Evolutionary conservation across 2,113 vertebrate species (phyloP).

Genomic region (Strigops habroptila): DNA sequence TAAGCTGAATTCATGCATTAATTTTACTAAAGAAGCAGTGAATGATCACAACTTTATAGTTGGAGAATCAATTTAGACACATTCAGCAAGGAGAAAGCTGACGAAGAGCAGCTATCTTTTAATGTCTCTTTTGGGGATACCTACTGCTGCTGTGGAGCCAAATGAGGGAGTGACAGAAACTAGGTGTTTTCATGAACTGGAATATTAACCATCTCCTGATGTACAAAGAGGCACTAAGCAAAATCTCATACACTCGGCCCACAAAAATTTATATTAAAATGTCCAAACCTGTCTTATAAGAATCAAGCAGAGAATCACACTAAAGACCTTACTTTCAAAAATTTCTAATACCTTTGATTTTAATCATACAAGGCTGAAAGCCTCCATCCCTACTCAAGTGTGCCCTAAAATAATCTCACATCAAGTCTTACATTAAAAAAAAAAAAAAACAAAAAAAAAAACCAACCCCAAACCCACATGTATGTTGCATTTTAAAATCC

Average conservation of each 20-base stretch:
- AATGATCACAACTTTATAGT: background rate
- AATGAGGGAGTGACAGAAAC: accelerated
- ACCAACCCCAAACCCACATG: accelerated
- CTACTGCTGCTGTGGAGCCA: background rate
- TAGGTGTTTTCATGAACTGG: background rate
- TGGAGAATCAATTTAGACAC: background rate
- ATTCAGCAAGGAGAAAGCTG: background rate
- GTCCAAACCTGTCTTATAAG: background rate
- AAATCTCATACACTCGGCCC: background rate
- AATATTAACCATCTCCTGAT: background rate
- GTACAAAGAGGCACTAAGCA: background rate
- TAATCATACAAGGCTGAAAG: background rate
- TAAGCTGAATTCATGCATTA: background rate
- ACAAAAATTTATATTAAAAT: background rate
- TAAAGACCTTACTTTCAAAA: background rate
- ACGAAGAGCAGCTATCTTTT: background rate
- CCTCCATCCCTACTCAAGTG: background rate
- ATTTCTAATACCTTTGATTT: background rate
- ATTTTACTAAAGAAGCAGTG: background rate
- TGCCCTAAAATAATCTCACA: background rate
- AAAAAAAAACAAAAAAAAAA: background rate
- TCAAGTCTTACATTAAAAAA: background rate
- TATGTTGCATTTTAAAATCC: background rate
- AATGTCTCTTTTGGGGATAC: background rate
- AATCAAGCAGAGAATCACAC: background rate